These are phyloP conservation scores for Epizoanthus fatuus DNA, from an alignment of 92 coral and sea anemone genomes.

Conservation along the genomic window DNA sequence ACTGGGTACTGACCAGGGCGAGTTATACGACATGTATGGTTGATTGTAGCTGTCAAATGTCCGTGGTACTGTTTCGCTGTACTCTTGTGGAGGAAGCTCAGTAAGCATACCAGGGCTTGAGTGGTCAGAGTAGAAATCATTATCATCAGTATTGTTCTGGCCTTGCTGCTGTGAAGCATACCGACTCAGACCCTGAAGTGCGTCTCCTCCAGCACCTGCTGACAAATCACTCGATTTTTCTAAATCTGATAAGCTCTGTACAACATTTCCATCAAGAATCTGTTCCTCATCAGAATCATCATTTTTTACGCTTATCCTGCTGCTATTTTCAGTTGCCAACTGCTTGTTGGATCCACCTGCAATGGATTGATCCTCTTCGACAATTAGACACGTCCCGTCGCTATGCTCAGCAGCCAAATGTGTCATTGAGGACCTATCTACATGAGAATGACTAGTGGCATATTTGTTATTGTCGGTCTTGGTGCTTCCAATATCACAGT, in stretches of 20 bases:
- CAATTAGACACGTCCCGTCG: too few relatives aligned
- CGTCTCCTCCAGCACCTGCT: neutral
- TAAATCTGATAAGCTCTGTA: too few relatives aligned
- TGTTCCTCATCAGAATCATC: too few relatives aligned
- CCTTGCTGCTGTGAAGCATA: neutral
- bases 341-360: too few relatives aligned
- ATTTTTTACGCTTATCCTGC: too few relatives aligned
- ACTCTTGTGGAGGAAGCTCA: neutral
- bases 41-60: constrained; percentile 2
- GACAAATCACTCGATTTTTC: neutral
- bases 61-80: neutral
- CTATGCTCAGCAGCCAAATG: too few relatives aligned
- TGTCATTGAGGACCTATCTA: neutral
- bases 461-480: neutral
- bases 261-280: too few relatives aligned
- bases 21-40: constrained; percentile 1
- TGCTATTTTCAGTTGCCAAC: too few relatives aligned
- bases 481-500: neutral
- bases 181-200: neutral
- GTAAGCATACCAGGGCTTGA: neutral
- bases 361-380: too few relatives aligned
- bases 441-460: neutral
- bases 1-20: constrained; percentile 23
- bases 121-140: neutral
- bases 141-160: neutral